Base-by-base conservation (phyloP, 23 tunicate species). In the Corella eumyota region DNA sequence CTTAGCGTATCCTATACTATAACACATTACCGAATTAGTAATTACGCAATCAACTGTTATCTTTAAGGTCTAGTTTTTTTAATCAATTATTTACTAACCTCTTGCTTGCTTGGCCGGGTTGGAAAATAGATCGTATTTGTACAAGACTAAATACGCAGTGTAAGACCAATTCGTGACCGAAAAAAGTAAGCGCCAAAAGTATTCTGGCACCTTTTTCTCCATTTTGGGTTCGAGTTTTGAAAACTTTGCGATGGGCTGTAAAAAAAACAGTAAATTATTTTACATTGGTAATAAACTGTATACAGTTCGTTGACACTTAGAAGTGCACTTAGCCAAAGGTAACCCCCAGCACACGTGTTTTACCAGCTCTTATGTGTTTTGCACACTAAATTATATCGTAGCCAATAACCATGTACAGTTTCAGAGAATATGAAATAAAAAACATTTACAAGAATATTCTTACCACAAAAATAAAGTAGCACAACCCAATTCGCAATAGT, bases 181-280 rank as follows among this genome's bases (percentile, higher is more conserved):
- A 47, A 78, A 65, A 13, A 88, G 28, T 6, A 78, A 46, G 49
- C 79, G 78, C 96, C 96, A 88, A 49, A 76, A 80, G 57, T 81
- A 72, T 73, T 88, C 96, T 49, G 96, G 96, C 17, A 88, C 88
- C 63, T 88, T 88, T 49, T 19, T 37, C 4, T 76, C 66, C 36
- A 73, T 81, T 30, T 59, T 53, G 29, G 34, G 52, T 17, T 38
- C 56, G 21, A 88, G 57, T 4, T 66, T 67, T 28, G 74, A 56
- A 4, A 21, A n/a, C 6, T 38, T 17, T 4, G 61, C 65, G 4
- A 88, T 32, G n/a, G 96, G 96, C 96, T 88, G 75, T 28, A 67
- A 66, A 61, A 2, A 17, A 65, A 51, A 51, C 20, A 9, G 11
- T 15, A 40, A 9, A 40, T 40, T 53, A 19, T 11, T 15, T 11